phyloP scores from a whole-genome alignment of 37 sponge, comb jelly and placozoan genomes.

The Dysidea cf. avara region DNA sequence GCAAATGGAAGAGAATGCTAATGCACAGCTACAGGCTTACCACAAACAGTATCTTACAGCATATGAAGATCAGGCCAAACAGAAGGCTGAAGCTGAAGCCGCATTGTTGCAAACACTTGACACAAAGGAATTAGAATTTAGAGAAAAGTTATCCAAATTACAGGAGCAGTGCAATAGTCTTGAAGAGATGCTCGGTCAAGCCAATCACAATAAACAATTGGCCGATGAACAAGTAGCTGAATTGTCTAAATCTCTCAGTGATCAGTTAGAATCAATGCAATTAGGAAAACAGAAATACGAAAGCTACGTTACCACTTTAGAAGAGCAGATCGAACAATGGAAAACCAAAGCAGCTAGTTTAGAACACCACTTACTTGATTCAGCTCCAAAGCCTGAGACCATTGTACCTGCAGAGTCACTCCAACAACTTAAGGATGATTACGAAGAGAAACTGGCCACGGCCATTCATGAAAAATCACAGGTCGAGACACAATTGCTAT shows the following conservation, averaged over 20 bases:
- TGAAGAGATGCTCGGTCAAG: constrained; percentile 25
- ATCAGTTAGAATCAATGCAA: background rate
- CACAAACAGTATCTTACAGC: constrained; percentile 51
- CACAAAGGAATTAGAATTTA: no score
- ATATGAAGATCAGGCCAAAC: background rate
- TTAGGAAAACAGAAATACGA: background rate
- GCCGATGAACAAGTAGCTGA: constrained; percentile 3
- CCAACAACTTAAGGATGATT: background rate
- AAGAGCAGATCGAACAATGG: background rate
- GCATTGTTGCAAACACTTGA: no score
- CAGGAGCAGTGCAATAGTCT: constrained; percentile 9
- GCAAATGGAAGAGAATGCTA: constrained; percentile 54
- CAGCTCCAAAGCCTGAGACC: no score
- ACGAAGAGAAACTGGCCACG: background rate
- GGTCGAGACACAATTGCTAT: background rate
- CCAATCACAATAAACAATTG: background rate
- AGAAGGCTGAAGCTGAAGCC: background rate
- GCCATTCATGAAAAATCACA: background rate
- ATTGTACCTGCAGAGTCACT: no score
- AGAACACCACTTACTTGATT: background rate
- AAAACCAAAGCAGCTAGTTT: background rate
- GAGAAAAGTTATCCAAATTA: background rate
- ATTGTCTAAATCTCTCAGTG: background rate
- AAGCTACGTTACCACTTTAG: background rate
- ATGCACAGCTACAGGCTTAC: constrained; percentile 49